Evolutionary conservation across 2,113 vertebrate genomes (phyloP).

Genomic region (Oxyura jamaicensis): DNA sequence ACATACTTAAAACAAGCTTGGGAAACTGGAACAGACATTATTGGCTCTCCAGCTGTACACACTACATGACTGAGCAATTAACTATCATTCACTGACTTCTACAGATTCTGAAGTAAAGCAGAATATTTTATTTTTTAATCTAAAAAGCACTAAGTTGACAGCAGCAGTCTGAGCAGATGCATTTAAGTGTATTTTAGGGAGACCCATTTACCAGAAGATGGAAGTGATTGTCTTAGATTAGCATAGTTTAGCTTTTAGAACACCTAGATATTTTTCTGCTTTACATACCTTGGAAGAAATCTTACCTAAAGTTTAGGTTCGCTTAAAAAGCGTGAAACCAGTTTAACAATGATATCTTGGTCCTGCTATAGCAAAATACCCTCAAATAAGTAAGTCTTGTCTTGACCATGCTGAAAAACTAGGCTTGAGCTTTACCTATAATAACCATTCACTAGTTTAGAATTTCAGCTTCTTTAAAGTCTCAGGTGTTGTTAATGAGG

Average conservation of each 20-base stretch:
- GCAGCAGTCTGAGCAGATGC: not conserved
- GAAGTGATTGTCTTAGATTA: not conserved
- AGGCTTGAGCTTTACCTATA: not conserved
- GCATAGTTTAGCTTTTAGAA: not conserved
- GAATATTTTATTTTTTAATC: constrained; percentile 14
- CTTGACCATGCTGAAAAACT: not conserved
- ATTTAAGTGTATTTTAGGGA: not conserved
- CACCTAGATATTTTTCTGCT: not conserved
- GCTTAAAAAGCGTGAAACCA: not conserved
- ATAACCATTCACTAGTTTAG: not conserved
- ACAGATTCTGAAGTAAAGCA: not conserved
- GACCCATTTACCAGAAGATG: not conserved
- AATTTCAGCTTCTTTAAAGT: not conserved
- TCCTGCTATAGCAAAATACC: not conserved
- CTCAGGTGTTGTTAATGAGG: not conserved
- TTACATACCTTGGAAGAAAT: not conserved
- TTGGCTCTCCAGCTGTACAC: constrained; percentile 20
- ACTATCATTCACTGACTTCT: not conserved
- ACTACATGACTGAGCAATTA: constrained; percentile 50
- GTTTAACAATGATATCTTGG: not conserved
- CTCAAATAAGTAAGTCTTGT: not conserved
- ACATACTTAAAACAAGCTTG: not conserved
- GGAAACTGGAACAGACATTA: not conserved
- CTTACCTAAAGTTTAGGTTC: not conserved
- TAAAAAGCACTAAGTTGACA: not conserved